These are phyloP conservation scores for Enteromius treurensis DNA, from an alignment of 2,797 vertebrate genomes.

Conservation along the genomic window DNA sequence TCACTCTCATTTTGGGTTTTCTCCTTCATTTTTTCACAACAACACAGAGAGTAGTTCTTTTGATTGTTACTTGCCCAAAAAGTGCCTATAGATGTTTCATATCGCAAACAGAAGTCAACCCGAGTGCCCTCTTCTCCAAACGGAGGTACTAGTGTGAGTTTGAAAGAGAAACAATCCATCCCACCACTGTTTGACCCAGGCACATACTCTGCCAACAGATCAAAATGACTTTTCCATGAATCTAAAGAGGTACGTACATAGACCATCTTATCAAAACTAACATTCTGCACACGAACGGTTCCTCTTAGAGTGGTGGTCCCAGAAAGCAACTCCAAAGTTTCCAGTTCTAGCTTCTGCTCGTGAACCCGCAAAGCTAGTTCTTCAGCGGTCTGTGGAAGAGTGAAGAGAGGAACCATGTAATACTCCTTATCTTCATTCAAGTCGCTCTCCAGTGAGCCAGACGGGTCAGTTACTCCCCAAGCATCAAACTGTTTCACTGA, in stretches of 20 bases:
- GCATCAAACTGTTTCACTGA: constrained; percentile 90
- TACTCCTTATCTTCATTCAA: constrained; percentile 78
- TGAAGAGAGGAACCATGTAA: constrained; percentile 81
- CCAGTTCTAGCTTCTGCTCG: constrained; percentile 85
- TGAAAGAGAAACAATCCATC: constrained; percentile 91
- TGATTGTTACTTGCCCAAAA: constrained; percentile 95
- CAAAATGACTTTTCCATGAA: constrained; percentile 89
- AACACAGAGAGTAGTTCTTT: constrained; percentile 87
- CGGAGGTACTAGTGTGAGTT: constrained; percentile 86
- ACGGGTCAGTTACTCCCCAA: constrained; percentile 79
- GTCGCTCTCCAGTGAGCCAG: constrained; percentile 68
- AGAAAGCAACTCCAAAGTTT: constrained; percentile 81
- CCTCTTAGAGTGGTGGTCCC: constrained; percentile 86
- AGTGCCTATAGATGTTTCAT: constrained; percentile 87
- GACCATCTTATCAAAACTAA: constrained; percentile 88
- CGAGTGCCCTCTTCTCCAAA: constrained; percentile 81
- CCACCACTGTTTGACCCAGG: constrained; percentile 83
- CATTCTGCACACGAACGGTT: constrained; percentile 88
- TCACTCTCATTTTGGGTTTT: constrained; percentile 71
- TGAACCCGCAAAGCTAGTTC: constrained; percentile 80
- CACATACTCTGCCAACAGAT: constrained; percentile 89
- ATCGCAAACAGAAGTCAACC: constrained; percentile 94
- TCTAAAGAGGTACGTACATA: constrained; percentile 89
- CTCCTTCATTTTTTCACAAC: constrained; percentile 77
- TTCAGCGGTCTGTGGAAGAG: constrained; percentile 75